Evolutionary conservation across 2,888 invertebrate species (phyloP).

Genomic region (Dascillus cervinus): DNA sequence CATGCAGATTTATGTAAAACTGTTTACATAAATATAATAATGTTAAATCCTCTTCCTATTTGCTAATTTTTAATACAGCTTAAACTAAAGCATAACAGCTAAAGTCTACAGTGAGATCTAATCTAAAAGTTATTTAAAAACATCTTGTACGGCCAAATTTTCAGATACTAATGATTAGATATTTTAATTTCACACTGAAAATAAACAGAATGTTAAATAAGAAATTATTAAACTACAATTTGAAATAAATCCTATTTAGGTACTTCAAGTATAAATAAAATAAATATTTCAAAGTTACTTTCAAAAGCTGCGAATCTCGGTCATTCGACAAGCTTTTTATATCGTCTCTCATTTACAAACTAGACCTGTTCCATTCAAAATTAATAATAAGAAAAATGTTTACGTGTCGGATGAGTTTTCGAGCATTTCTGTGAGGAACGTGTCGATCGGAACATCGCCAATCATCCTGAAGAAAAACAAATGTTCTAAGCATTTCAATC

Average conservation of each 20-base stretch:
- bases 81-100: slow-evolving; percentile 7
- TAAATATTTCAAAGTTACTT: too few species aligned
- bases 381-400: slow-evolving; percentile 9
- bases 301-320: too few species aligned
- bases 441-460: slow-evolving; percentile 78
- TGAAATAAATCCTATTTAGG: too few species aligned
- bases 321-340: too few species aligned
- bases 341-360: too few species aligned
- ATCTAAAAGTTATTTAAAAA: not conserved
- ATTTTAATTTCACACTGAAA: not conserved
- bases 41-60: too few species aligned
- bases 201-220: not conserved
- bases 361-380: too few species aligned
- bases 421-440: slow-evolving; percentile 75
- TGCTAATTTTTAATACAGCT: too few species aligned
- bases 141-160: not conserved
- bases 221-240: too few species aligned
- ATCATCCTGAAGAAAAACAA: slow-evolving; percentile 90
- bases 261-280: too few species aligned
- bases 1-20: too few species aligned
- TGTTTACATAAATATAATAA: too few species aligned
- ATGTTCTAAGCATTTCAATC: slow-evolving; percentile 90
- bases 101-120: slow-evolving; percentile 8
- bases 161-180: not conserved
- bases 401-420: slow-evolving; percentile 54